Percentiles rank a stretch among this genome's conserved stretches.
Conservation (phyloP, 1,140 invertebrate genomes). For the Panagrolaimus sp. region DNA sequence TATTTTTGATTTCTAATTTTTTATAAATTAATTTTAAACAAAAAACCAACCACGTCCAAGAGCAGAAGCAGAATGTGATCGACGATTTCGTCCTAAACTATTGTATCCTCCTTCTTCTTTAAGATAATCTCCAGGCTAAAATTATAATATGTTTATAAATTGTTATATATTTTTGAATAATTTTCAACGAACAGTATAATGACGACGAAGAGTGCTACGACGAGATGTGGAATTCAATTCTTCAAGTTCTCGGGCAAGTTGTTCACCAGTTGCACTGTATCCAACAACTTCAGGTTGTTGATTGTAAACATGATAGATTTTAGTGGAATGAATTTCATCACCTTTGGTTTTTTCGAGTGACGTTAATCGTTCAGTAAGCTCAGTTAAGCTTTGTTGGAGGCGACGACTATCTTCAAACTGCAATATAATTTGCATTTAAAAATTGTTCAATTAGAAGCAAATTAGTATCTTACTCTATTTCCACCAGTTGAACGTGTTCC, state of each 20-base stretch:
- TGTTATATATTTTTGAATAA: conserved; percentile 10
- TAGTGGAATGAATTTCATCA: conserved; percentile 58
- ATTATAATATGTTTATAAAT: conserved; percentile 5
- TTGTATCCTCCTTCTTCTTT: conserved; percentile 53
- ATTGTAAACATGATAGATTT: conserved; percentile 60
- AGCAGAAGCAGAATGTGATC: conserved; percentile 57
- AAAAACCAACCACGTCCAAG: conserved; percentile 50
- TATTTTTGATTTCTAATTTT: conserved; percentile 22
- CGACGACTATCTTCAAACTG: conserved; percentile 50
- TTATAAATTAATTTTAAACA: neutral
- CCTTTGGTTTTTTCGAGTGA: conserved; percentile 55
- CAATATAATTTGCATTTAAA: conserved; percentile 1
- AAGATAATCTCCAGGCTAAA: conserved; percentile 55
- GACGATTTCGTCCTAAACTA: conserved; percentile 47
- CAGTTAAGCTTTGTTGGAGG: conserved; percentile 56
- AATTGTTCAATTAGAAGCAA: neutral
- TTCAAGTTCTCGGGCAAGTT: conserved; percentile 52
- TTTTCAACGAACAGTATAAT: conserved; percentile 42
- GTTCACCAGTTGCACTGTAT: conserved; percentile 44
- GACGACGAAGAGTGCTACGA: conserved; percentile 54
- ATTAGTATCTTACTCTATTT: conserved; percentile 23
- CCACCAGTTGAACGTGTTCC: conserved; percentile 30
- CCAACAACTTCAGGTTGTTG: conserved; percentile 48
- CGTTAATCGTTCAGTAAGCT: conserved; percentile 54
- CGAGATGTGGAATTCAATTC: conserved; percentile 52